Conservation (phyloP, 2,113 vertebrate species). For the Platysternon megacephalum region DNA sequence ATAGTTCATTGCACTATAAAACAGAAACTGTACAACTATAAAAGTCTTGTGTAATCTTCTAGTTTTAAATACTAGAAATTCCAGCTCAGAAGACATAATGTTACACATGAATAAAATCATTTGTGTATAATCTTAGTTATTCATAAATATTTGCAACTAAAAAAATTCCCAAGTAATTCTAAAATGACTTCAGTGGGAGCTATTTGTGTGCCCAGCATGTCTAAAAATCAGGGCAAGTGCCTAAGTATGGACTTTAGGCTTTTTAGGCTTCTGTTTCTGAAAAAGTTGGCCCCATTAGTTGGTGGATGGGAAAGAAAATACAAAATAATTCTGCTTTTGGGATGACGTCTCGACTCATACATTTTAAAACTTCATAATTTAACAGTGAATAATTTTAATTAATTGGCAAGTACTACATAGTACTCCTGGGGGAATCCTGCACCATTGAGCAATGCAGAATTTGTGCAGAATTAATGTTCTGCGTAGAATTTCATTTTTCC, state of each 20-base stretch:
- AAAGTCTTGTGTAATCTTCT: not conserved
- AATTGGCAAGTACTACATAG: not conserved
- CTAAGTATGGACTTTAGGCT: not conserved
- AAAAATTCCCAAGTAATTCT: not conserved
- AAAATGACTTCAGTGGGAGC: not conserved
- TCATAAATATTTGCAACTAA: not conserved
- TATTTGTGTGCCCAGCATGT: not conserved
- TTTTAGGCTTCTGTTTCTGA: not conserved
- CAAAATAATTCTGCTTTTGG: not conserved
- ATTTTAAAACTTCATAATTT: not conserved
- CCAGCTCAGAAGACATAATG: not conserved
- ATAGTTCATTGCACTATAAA: not conserved
- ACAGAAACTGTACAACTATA: not conserved
- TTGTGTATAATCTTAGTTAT: not conserved
- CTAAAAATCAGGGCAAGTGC: rapidly evolving
- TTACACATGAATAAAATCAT: not conserved
- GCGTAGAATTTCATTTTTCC: too few relatives aligned
- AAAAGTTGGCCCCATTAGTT: not conserved
- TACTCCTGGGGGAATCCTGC: too few relatives aligned
- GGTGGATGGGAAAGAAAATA: not conserved
- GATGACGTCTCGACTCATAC: not conserved
- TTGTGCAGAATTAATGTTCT: too few relatives aligned
- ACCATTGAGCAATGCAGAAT: too few relatives aligned
- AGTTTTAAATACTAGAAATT: not conserved
- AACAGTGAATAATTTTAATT: not conserved